A percentile compares a stretch with the other conserved stretches of the same genome.
phyloP scores from a whole-genome alignment of 53 echinoderm and acorn worm genomes.

The Henricia sp. region DNA sequence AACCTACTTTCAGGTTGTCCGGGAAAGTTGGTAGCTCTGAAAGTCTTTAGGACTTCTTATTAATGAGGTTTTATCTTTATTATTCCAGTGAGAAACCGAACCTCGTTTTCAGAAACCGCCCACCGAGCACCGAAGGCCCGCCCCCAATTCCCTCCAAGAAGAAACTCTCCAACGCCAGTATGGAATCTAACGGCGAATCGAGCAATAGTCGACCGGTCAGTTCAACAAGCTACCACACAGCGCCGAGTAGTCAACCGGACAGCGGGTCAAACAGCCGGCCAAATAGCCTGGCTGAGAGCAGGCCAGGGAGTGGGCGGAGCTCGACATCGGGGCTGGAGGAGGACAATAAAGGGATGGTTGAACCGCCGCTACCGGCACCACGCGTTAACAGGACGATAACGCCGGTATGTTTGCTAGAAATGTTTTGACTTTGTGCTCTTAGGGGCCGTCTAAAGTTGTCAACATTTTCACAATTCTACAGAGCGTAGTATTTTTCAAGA shows the following conservation, averaged over 20 bases:
- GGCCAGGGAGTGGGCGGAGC: slow-evolving; percentile 45
- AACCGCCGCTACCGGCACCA: slow-evolving; percentile 24
- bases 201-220: slow-evolving; percentile 60
- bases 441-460: too few relatives aligned
- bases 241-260: slow-evolving; percentile 54
- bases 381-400: not conserved
- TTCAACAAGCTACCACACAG: slow-evolving; percentile 62
- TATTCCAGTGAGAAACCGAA: slow-evolving; percentile 74
- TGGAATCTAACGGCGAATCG: slow-evolving; percentile 43
- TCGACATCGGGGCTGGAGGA: slow-evolving; percentile 39
- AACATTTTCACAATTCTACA: too few relatives aligned
- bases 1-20: too few relatives aligned
- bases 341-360: slow-evolving; percentile 2
- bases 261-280: slow-evolving; percentile 60
- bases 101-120: slow-evolving; percentile 69
- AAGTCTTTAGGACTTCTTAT: too few relatives aligned
- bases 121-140: slow-evolving; percentile 67
- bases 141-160: slow-evolving; percentile 73
- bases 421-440: too few relatives aligned
- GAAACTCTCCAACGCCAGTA: slow-evolving; percentile 58
- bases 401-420: too few relatives aligned
- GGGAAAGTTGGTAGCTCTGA: too few relatives aligned
- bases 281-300: slow-evolving; percentile 64
- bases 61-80: too few relatives aligned
- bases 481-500: too few relatives aligned